These are phyloP conservation scores for Gisinianus flammeolus DNA, from an alignment of 2,888 invertebrate species.

Conservation along the genomic window DNA sequence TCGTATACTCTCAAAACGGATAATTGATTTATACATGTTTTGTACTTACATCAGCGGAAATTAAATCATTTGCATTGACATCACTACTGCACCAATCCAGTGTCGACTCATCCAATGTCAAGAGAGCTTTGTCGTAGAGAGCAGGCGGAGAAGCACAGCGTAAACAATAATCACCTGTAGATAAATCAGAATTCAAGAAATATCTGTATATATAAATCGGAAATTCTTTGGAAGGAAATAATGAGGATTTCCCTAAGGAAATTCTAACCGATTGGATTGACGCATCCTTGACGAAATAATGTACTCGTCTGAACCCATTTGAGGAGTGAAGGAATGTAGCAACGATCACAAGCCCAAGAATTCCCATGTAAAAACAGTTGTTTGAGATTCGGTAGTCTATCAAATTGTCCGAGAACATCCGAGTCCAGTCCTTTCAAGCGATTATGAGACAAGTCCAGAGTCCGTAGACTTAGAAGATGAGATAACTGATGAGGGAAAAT, in stretches of 20 bases:
- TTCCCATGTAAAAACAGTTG: conserved; percentile 67
- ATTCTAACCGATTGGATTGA: conserved; percentile 17
- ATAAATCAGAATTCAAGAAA: background rate
- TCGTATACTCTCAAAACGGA: no score
- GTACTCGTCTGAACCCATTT: conserved; percentile 52
- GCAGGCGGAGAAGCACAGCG: conserved; percentile 69
- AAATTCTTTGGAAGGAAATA: no score
- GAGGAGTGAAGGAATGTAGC: conserved; percentile 69
- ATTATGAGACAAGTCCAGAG: conserved; percentile 77
- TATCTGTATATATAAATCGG: background rate
- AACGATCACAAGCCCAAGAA: conserved; percentile 73
- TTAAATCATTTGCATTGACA: conserved; percentile 64
- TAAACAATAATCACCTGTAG: conserved; percentile 61
- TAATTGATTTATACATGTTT: no score
- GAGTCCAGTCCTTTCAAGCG: conserved; percentile 71
- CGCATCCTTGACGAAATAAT: conserved; percentile 45
- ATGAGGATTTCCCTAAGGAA: no score
- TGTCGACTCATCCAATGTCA: conserved; percentile 61
- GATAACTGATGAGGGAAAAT: conserved; percentile 68
- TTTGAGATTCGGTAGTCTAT: conserved; percentile 60
- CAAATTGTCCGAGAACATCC: conserved; percentile 67
- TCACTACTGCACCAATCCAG: conserved; percentile 64
- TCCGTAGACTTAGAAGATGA: conserved; percentile 67
- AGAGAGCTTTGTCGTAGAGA: conserved; percentile 65
- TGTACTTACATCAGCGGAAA: conserved; percentile 66